Evolutionary conservation across 1,140 invertebrate genomes (phyloP).

Genomic region (Apocrypta bakeri): DNA sequence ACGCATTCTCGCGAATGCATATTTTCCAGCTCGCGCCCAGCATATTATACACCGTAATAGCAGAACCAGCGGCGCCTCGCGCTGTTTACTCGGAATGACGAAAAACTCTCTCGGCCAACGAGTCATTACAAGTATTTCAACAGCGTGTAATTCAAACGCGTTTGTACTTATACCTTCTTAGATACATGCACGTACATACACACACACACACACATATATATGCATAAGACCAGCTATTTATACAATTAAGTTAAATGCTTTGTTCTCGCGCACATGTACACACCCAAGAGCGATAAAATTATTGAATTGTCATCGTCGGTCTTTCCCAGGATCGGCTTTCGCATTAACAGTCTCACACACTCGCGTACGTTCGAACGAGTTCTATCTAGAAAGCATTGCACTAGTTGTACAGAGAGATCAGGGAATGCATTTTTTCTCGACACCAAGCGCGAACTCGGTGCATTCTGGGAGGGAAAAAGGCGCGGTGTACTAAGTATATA

Average conservation of each 20-base stretch:
- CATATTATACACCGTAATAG: too few relatives aligned
- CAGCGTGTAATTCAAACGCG: background rate
- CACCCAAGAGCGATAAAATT: background rate
- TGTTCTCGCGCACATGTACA: background rate
- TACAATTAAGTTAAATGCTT: background rate
- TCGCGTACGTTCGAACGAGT: background rate
- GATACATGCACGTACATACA: background rate
- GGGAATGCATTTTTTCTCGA: background rate
- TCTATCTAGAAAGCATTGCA: background rate
- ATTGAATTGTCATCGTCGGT: background rate
- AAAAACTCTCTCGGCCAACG: background rate
- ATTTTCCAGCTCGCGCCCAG: too few relatives aligned
- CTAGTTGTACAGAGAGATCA: background rate
- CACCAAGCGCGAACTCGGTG: too few relatives aligned
- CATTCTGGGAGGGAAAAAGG: background rate
- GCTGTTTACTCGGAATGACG: conserved; percentile 10
- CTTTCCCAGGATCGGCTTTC: background rate
- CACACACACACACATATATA: background rate
- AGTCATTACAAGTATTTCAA: background rate
- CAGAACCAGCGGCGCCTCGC: background rate
- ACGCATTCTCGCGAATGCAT: too few relatives aligned
- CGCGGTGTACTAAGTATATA: background rate
- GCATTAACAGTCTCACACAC: background rate
- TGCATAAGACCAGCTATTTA: background rate
- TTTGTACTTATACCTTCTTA: background rate